Conservation (phyloP, 2,888 invertebrate species). For the Thysanoteuthis rhombus region DNA sequence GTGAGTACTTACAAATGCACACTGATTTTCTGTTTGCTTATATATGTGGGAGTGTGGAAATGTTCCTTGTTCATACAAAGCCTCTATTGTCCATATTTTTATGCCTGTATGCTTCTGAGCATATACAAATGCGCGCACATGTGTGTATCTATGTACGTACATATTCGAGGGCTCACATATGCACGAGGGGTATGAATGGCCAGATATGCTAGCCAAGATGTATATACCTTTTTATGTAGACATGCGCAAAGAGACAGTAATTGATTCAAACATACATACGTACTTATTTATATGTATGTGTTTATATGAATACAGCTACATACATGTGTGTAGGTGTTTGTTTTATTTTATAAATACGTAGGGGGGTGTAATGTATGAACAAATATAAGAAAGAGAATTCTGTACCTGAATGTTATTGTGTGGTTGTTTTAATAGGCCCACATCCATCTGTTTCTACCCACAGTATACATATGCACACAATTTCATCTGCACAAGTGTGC, state of each 20-base stretch:
- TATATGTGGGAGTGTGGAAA: neutral
- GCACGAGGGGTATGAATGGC: neutral
- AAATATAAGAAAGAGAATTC: neutral
- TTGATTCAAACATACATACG: neutral
- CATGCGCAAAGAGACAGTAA: neutral
- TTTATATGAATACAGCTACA: neutral
- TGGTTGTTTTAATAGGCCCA: neutral
- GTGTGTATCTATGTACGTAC: neutral
- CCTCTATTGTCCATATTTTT: neutral
- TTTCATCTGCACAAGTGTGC: too few relatives aligned
- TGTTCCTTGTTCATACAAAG: neutral
- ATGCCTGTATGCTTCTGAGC: neutral
- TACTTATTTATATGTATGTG: neutral
- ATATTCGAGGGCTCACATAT: neutral
- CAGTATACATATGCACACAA: neutral
- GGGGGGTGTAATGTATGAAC: neutral
- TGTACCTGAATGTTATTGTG: neutral
- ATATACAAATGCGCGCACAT: neutral
- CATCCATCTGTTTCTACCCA: neutral
- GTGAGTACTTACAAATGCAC: neutral
- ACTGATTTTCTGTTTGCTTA: neutral
- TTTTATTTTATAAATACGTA: neutral
- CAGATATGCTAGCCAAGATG: neutral
- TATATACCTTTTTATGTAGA: slow-evolving; percentile 12
- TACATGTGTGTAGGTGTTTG: neutral